phyloP scores from a whole-genome alignment of 2,113 vertebrate species.

The Neogobius melanostomus region DNA sequence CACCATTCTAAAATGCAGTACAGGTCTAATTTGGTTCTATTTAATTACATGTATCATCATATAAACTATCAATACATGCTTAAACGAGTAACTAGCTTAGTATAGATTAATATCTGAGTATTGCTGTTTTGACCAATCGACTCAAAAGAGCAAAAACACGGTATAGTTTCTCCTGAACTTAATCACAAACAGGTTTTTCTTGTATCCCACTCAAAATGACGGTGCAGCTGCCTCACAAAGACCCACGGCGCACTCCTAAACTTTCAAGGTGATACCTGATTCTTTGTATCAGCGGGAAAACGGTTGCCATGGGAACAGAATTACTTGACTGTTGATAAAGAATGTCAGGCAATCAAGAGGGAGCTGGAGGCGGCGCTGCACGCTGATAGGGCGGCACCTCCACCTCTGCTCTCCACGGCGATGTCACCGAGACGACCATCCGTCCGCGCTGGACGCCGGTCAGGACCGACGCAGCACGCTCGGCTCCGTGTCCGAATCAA shows the following conservation, averaged over 20 bases:
- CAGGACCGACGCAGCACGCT: slow-evolving; percentile 34
- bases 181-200: slow-evolving; percentile 13
- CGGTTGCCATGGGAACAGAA: slow-evolving; percentile 74
- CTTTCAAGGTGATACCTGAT: slow-evolving; percentile 73
- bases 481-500: slow-evolving; percentile 26
- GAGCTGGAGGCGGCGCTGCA: slow-evolving; percentile 57
- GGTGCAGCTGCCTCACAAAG: slow-evolving; percentile 17
- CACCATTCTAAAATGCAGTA: too few relatives aligned
- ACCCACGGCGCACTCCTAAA: slow-evolving; percentile 45
- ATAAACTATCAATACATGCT: too few relatives aligned
- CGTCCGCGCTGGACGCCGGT: slow-evolving; percentile 39
- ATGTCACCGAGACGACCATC: slow-evolving; percentile 50
- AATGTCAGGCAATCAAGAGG: slow-evolving; percentile 73
- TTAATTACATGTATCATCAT: too few relatives aligned
- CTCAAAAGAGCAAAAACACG: not conserved
- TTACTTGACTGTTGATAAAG: slow-evolving; percentile 75
- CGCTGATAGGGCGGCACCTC: slow-evolving; percentile 56
- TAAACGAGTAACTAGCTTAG: too few relatives aligned
- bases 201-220: slow-evolving; percentile 39
- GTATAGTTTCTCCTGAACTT: slow-evolving; percentile 20
- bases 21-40: too few relatives aligned
- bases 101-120: too few relatives aligned
- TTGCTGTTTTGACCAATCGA: too few relatives aligned
- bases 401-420: slow-evolving; percentile 36
- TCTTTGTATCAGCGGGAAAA: slow-evolving; percentile 68